phyloP scores from a whole-genome alignment of 1,140 invertebrate genomes.

The Cataglyphis hispanica region DNA sequence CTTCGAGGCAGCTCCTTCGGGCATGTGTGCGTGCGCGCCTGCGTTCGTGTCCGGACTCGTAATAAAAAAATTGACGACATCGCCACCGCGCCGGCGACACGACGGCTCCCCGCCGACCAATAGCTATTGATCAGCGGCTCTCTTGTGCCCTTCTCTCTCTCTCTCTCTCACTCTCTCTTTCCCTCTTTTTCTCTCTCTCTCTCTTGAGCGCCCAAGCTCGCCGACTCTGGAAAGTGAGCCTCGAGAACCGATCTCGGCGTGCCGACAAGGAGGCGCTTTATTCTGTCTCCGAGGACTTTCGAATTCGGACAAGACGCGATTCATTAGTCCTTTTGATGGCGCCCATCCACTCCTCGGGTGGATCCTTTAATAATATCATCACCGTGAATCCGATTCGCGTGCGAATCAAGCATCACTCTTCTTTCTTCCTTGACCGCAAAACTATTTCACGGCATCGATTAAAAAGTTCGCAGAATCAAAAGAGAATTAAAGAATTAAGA shows the following conservation, averaged over 20 bases:
- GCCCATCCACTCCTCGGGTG: not conserved
- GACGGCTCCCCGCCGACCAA: constrained; percentile 75
- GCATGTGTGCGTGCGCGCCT: constrained; percentile 67
- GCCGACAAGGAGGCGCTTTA: constrained; percentile 55
- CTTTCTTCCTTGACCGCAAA: not conserved
- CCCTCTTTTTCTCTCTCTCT: no score
- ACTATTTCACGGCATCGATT: not conserved
- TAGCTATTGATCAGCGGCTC: constrained; percentile 79
- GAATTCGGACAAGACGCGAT: constrained; percentile 54
- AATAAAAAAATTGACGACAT: constrained; percentile 81
- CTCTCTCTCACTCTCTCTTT: no score
- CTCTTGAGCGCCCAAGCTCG: constrained; percentile 41
- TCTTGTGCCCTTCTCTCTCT: constrained; percentile 59
- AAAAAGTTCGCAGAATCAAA: no score
- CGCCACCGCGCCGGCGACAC: constrained; percentile 75
- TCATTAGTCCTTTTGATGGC: constrained; percentile 56
- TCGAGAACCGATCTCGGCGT: constrained; percentile 43
- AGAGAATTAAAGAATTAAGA: no score
- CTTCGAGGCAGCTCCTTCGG: not conserved
- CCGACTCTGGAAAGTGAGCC: constrained; percentile 63
- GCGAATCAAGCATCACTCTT: not conserved
- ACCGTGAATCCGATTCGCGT: constrained; percentile 6
- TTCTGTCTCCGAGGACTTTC: constrained; percentile 56
- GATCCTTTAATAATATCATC: constrained; percentile 50
- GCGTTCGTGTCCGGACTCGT: constrained; percentile 70